Percentiles rank a stretch among this genome's conserved stretches.
These are phyloP conservation scores for Choreutis nemorana DNA, from an alignment of 2,888 invertebrate species.

Conservation along the genomic window DNA sequence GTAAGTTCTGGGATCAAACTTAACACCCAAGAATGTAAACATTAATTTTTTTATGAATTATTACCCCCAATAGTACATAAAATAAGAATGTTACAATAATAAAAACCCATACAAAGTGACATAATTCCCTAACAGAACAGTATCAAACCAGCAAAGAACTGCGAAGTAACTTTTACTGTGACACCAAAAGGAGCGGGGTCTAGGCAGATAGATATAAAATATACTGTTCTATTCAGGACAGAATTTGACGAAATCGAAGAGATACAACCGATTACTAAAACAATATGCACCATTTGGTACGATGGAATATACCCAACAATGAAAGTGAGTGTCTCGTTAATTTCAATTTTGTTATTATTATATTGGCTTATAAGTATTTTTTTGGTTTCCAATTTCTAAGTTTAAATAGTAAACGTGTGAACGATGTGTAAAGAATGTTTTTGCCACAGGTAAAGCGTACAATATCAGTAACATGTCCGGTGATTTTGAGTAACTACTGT, in stretches of 20 bases:
- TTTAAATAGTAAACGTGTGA: neutral
- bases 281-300: constrained; percentile 47
- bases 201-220: constrained; percentile 37
- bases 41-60: too few relatives aligned
- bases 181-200: constrained; percentile 45
- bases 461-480: constrained; percentile 42
- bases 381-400: too few relatives aligned
- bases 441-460: constrained; percentile 45
- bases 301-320: constrained; percentile 54
- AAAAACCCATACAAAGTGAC: too few relatives aligned
- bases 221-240: constrained; percentile 40
- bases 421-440: constrained; percentile 4
- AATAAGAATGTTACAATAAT: too few relatives aligned
- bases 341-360: constrained; percentile 2
- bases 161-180: constrained; percentile 33
- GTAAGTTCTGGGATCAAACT: too few relatives aligned
- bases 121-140: constrained; percentile 31
- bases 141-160: constrained; percentile 40
- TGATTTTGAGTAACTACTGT: constrained; percentile 52
- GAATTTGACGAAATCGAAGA: constrained; percentile 43
- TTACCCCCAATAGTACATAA: too few relatives aligned
- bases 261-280: constrained; percentile 37
- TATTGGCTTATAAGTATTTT: too few relatives aligned
- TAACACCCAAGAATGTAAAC: too few relatives aligned
- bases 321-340: constrained; percentile 24